These are phyloP conservation scores for Acanthaster planci DNA, from an alignment of 35 echinoderm and acorn worm species.

Conservation along the genomic window DNA sequence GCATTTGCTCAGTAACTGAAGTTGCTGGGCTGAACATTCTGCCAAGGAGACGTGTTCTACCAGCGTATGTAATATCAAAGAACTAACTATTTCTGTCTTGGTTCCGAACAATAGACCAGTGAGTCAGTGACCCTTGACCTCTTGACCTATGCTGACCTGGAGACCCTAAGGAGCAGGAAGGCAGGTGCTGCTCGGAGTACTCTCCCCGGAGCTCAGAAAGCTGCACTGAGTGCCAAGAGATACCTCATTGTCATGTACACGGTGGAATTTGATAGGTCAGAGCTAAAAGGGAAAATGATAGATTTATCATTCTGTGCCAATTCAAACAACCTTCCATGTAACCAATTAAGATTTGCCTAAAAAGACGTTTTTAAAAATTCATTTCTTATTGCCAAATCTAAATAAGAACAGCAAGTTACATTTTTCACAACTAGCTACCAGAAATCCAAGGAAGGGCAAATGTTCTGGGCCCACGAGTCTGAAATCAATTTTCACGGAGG, in stretches of 20 bases:
- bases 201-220: conserved; percentile 86
- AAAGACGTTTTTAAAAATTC: too few relatives aligned
- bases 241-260: conserved; percentile 99
- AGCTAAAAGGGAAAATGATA: too few relatives aligned
- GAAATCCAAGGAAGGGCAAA: too few relatives aligned
- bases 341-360: too few relatives aligned
- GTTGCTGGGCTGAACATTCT: not conserved
- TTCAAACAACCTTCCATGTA: too few relatives aligned
- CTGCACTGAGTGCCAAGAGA: conserved; percentile 87
- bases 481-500: too few relatives aligned
- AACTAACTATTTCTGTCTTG: too few relatives aligned
- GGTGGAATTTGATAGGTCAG: conserved; percentile 98
- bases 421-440: too few relatives aligned
- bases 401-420: too few relatives aligned
- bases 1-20: not conserved
- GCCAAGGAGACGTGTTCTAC: not conserved
- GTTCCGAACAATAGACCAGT: conserved; percentile 37
- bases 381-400: too few relatives aligned
- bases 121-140: conserved; percentile 96
- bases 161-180: conserved; percentile 81
- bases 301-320: too few relatives aligned
- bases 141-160: conserved; percentile 93
- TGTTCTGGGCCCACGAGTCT: too few relatives aligned
- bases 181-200: conserved; percentile 56
- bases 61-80: not conserved